Conservation (phyloP, 1,140 invertebrate species). For the Euura lappo region DNA sequence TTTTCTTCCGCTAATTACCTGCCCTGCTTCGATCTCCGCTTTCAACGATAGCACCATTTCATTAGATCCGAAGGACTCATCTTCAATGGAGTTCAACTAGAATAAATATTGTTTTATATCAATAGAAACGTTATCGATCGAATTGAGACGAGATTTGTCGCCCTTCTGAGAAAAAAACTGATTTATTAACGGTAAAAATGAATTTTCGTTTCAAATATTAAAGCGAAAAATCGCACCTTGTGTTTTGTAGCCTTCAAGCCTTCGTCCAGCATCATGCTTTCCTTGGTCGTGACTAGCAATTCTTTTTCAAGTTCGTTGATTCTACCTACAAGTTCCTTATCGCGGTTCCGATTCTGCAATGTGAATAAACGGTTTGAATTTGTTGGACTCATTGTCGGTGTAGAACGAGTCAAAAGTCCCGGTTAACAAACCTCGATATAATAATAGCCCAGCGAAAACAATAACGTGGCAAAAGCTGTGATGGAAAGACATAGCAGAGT, state of each 20-base stretch:
- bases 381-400: neutral
- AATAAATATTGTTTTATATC: constrained; percentile 12
- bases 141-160: too few species aligned
- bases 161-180: too few species aligned
- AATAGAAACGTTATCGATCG: too few species aligned
- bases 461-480: constrained; percentile 70
- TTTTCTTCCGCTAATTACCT: constrained; percentile 52
- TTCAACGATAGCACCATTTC: constrained; percentile 66
- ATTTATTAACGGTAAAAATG: constrained; percentile 6
- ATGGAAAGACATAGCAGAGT: constrained; percentile 57
- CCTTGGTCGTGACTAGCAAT: constrained; percentile 62
- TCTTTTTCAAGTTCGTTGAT: constrained; percentile 69
- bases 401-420: too few species aligned
- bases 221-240: constrained; percentile 52
- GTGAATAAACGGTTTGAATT: neutral
- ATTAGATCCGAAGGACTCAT: constrained; percentile 74
- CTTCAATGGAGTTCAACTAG: constrained; percentile 63
- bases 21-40: constrained; percentile 45
- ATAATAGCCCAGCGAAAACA: constrained; percentile 79
- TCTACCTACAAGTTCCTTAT: constrained; percentile 63
- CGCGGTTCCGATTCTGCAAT: constrained; percentile 67
- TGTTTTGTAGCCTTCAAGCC: constrained; percentile 69
- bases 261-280: constrained; percentile 71
- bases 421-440: constrained; percentile 65
- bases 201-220: constrained; percentile 36